Conservation (phyloP, 2,888 invertebrate genomes). For the Marronus borbonicus region DNA sequence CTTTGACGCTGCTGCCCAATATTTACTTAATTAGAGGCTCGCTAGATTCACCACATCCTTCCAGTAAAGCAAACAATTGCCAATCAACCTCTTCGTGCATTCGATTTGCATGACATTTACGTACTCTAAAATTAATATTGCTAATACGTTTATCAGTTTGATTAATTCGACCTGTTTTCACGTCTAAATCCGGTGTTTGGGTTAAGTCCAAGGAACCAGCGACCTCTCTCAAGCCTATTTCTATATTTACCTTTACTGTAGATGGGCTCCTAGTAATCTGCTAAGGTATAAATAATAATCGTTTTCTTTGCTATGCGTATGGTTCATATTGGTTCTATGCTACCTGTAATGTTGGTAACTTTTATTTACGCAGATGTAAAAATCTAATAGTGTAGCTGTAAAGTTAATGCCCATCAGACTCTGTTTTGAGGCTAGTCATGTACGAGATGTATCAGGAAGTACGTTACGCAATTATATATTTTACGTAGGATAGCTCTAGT, state of each 20-base stretch:
- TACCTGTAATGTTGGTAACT: too few species aligned
- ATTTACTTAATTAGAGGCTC: constrained; percentile 18
- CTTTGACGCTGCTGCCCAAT: background rate
- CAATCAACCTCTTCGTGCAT: constrained; percentile 22
- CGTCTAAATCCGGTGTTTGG: background rate
- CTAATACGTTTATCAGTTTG: constrained; percentile 28
- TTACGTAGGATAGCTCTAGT: too few species aligned
- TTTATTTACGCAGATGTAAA: too few species aligned
- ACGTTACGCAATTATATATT: too few species aligned
- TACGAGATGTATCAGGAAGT: too few species aligned
- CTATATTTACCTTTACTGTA: background rate
- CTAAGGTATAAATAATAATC: background rate
- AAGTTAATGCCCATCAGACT: too few species aligned
- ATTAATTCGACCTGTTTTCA: constrained; percentile 23
- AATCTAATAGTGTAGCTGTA: too few species aligned
- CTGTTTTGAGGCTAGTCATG: too few species aligned
- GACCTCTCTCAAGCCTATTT: constrained; percentile 9
- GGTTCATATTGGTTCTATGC: too few species aligned
- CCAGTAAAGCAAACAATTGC: constrained; percentile 22
- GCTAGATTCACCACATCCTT: constrained; percentile 18
- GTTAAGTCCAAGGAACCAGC: background rate
- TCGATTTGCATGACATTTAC: constrained; percentile 32
- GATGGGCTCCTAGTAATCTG: background rate
- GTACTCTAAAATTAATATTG: constrained; percentile 19
- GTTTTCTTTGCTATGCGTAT: too few species aligned